Evolutionary conservation across 2,113 vertebrate species (phyloP).

Genomic region (Cynocephalus volans): DNA sequence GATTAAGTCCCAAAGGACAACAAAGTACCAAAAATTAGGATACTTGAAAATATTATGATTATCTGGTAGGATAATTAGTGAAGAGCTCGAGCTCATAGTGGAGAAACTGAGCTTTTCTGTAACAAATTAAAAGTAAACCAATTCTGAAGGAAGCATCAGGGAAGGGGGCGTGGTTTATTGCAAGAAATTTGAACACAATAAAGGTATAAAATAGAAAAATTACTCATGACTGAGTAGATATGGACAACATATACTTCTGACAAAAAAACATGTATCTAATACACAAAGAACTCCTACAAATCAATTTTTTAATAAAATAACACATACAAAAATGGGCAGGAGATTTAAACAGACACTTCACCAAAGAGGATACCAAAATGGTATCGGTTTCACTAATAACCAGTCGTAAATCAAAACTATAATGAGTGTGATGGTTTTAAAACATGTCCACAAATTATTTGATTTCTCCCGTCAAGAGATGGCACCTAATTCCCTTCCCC

Average conservation of each 20-base stretch:
- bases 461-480: not conserved
- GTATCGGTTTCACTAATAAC: not conserved
- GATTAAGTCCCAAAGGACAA: not conserved
- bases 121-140: constrained; percentile 28
- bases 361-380: not conserved
- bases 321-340: not conserved
- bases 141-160: not conserved
- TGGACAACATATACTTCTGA: not conserved
- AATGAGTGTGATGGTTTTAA: not conserved
- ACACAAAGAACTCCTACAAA: not conserved
- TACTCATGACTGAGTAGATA: not conserved
- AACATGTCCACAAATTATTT: not conserved
- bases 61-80: not conserved
- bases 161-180: not conserved
- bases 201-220: not conserved
- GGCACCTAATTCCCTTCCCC: not conserved
- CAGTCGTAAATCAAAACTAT: not conserved
- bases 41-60: not conserved
- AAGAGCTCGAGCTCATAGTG: not conserved
- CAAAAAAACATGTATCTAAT: not conserved
- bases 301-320: not conserved
- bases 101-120: not conserved
- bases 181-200: not conserved
- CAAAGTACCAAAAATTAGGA: not conserved
- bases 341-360: not conserved